Conservation (phyloP, 2,797 vertebrate species). For the Monodelphis domestica region DNA sequence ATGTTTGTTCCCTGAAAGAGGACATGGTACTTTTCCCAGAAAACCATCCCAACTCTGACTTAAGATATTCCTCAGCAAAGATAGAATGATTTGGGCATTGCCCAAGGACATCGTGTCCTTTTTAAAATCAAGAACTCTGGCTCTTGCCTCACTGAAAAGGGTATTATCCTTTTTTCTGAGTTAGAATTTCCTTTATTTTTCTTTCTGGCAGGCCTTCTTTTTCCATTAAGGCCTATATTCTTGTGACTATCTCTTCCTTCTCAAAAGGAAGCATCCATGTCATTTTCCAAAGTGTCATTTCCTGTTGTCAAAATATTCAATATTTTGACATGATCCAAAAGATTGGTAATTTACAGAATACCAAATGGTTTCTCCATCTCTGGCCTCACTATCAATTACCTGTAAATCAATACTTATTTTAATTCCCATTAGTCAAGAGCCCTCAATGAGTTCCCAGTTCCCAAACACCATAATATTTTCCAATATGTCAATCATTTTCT, state of each 20-base stretch:
- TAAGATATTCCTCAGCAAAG: neutral
- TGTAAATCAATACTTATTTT: neutral
- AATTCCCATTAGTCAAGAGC: neutral
- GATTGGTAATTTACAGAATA: neutral
- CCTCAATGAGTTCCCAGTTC: neutral
- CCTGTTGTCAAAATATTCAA: neutral
- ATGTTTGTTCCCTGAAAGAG: neutral
- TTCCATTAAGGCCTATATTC: neutral
- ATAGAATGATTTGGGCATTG: neutral
- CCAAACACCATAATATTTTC: neutral
- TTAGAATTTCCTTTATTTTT: neutral
- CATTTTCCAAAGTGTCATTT: neutral
- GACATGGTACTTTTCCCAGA: neutral
- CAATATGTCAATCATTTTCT: neutral
- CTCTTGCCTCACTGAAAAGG: neutral
- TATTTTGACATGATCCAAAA: neutral
- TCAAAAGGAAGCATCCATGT: neutral
- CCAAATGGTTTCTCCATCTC: neutral
- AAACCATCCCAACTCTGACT: neutral
- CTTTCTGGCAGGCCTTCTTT: too few species aligned
- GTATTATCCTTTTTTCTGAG: neutral
- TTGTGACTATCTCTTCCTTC: neutral
- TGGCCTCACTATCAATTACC: neutral
- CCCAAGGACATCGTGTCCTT: neutral
- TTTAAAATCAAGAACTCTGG: neutral